Evolutionary conservation across 2,113 vertebrate genomes (phyloP).

Genomic region (Strigops habroptila): DNA sequence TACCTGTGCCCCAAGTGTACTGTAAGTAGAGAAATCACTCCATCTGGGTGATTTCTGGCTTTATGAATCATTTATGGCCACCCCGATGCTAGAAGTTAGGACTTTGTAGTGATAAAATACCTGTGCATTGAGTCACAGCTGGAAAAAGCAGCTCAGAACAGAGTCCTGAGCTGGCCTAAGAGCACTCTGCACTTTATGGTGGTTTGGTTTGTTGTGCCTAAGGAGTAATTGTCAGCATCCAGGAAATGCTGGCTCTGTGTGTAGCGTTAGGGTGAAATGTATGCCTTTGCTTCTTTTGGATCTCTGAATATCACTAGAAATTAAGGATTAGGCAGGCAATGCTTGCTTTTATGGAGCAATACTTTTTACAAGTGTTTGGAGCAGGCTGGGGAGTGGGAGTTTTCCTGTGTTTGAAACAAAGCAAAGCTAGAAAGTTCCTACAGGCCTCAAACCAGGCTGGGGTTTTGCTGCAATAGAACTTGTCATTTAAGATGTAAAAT

Average conservation of each 20-base stretch:
- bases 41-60: slow-evolving; percentile 47
- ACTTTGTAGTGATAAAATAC: slow-evolving; percentile 30
- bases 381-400: not conserved
- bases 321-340: not conserved
- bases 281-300: not conserved
- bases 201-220: not conserved
- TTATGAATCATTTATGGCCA: slow-evolving; percentile 59
- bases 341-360: not conserved
- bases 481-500: not conserved
- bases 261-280: not conserved
- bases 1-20: slow-evolving; percentile 7
- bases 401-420: not conserved
- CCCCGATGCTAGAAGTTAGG: not conserved
- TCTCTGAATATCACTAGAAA: slow-evolving; percentile 17
- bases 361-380: not conserved
- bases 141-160: not conserved
- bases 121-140: not conserved
- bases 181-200: not conserved
- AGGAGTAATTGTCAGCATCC: not conserved
- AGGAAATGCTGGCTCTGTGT: not conserved
- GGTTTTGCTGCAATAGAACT: not conserved
- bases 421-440: not conserved
- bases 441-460: not conserved
- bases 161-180: not conserved
- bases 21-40: slow-evolving; percentile 27